A percentile compares a stretch with the other conserved stretches of the same genome.
phyloP scores from a whole-genome alignment of 2,797 vertebrate genomes.

The Xiphophorus birchmanni region DNA sequence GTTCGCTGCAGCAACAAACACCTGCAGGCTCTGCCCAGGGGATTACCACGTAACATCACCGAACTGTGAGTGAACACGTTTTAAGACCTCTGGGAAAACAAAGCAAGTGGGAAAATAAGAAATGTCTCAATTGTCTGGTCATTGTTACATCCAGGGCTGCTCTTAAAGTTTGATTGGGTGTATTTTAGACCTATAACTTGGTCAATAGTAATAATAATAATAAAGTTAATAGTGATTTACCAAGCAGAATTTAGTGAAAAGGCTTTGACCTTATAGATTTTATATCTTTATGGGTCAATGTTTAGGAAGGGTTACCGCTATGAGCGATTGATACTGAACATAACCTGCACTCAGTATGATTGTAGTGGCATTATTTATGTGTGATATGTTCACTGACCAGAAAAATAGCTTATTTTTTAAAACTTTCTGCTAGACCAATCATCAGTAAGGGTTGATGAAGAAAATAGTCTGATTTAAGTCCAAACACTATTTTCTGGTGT shows the following conservation, averaged over 20 bases:
- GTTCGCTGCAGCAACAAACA: constrained; percentile 99
- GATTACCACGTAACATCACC: constrained; percentile 93
- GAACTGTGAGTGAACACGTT: constrained; percentile 89
- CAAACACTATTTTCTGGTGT: background rate
- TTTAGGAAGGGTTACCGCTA: background rate
- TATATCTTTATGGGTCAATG: background rate
- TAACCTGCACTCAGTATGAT: background rate
- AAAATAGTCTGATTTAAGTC: background rate
- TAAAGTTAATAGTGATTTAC: background rate
- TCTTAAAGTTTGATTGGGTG: background rate
- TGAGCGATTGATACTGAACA: background rate
- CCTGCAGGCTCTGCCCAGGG: constrained; percentile 87
- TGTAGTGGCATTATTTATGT: background rate
- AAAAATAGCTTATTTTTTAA: background rate
- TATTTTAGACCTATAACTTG: background rate
- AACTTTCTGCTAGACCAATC: background rate
- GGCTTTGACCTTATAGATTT: background rate
- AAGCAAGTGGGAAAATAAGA: background rate
- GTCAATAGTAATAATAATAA: background rate
- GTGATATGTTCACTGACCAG: background rate
- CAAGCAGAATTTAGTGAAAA: background rate
- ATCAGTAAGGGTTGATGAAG: background rate
- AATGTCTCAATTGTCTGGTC: background rate
- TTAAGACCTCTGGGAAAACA: background rate
- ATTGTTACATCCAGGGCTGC: background rate